Conservation (phyloP, 2,113 vertebrate genomes). For the Microtus montanus region DNA sequence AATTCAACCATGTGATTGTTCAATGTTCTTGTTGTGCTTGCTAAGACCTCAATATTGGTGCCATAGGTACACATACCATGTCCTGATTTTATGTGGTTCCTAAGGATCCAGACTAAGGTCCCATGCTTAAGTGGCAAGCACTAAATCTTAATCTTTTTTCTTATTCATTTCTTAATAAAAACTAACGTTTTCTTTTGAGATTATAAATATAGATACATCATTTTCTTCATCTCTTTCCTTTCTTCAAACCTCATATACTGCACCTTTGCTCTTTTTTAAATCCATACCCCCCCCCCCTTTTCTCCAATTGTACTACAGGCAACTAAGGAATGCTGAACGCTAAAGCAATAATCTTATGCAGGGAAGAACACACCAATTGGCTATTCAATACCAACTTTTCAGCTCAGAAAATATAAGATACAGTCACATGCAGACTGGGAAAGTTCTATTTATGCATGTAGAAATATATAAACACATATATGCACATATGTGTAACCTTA, state of each 20-base stretch:
- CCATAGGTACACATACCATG: no score
- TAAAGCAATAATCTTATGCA: not conserved
- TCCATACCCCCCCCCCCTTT: no score
- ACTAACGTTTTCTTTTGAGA: not conserved
- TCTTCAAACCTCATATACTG: not conserved
- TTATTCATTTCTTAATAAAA: not conserved
- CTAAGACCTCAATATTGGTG: no score
- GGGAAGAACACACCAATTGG: not conserved
- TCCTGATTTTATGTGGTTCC: not conserved
- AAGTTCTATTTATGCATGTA: not conserved
- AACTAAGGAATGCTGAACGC: not conserved
- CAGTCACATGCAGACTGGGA: not conserved
- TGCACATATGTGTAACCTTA: not conserved
- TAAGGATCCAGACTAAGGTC: not conserved
- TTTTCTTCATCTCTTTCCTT: not conserved
- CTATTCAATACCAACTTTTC: not conserved
- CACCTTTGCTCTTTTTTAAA: not conserved
- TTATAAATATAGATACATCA: no score
- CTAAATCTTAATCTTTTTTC: not conserved
- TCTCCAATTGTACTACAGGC: not conserved
- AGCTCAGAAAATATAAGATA: not conserved
- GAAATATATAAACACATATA: not conserved
- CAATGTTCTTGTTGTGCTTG: not conserved
- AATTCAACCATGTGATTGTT: not conserved
- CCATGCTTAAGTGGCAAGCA: not conserved